A percentile compares a stretch with the other conserved stretches of the same genome.
phyloP scores from a whole-genome alignment of 2,113 vertebrate species.

The Amia ocellicauda region DNA sequence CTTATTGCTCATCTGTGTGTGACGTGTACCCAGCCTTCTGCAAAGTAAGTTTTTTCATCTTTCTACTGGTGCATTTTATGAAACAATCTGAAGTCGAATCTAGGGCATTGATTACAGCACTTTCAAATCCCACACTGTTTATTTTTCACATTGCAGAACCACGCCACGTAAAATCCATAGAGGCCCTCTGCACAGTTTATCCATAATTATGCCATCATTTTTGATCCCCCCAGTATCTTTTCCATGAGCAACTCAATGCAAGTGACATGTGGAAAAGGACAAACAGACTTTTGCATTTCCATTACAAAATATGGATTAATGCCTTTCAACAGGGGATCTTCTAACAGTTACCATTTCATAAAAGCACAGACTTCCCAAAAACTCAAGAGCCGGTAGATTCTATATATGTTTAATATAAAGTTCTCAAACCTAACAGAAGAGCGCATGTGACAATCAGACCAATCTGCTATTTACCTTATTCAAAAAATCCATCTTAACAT shows the following conservation, averaged over 20 bases:
- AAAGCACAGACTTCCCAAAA: too few species aligned
- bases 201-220: not conserved
- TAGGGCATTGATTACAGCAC: conserved; percentile 39
- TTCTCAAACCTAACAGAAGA: too few species aligned
- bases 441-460: too few species aligned
- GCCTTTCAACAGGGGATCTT: too few species aligned
- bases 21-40: not conserved
- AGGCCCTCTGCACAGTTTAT: conserved; percentile 10
- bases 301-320: too few species aligned
- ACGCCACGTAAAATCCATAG: not conserved
- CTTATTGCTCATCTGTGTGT: not conserved
- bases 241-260: not conserved
- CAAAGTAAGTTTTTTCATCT: conserved; percentile 26
- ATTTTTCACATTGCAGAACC: not conserved
- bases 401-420: too few species aligned
- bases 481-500: too few species aligned
- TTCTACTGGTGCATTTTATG: conserved; percentile 36
- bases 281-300: not conserved
- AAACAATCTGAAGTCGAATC: conserved; percentile 34
- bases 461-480: too few species aligned
- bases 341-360: too few species aligned
- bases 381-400: too few species aligned
- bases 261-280: not conserved
- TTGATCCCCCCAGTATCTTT: not conserved
- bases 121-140: conserved; percentile 15